These are phyloP conservation scores for Rana temporaria DNA, from an alignment of 2,113 vertebrate genomes.

Conservation along the genomic window DNA sequence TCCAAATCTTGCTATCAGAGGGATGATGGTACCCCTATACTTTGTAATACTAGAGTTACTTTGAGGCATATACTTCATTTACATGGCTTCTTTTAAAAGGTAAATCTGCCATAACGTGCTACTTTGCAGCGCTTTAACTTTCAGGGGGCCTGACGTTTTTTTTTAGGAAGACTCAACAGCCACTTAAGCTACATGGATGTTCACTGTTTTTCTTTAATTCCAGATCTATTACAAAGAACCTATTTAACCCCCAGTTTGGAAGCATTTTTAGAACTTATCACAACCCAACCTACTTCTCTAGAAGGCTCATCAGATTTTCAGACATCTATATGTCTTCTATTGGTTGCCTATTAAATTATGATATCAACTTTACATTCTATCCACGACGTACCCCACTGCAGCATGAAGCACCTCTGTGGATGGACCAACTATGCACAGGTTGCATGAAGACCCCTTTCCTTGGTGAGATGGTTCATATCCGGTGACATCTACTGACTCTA, in stretches of 20 bases:
- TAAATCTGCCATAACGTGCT: too few species aligned
- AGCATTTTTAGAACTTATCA: conserved; percentile 85
- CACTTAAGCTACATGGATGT: too few species aligned
- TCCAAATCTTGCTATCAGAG: too few species aligned
- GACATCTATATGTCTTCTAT: conserved; percentile 85
- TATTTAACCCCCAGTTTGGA: conserved; percentile 82
- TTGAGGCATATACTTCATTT: too few species aligned
- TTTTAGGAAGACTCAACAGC: too few species aligned
- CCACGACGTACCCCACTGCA: conserved; percentile 80
- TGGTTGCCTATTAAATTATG: conserved; percentile 80
- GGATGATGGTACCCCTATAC: too few species aligned
- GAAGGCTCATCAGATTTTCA: conserved; percentile 78
- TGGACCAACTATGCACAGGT: conserved; percentile 84
- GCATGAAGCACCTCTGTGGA: conserved; percentile 81
- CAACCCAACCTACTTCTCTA: conserved; percentile 83
- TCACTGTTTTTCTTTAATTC: background rate
- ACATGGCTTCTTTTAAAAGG: too few species aligned
- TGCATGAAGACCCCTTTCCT: conserved; percentile 85
- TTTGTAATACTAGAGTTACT: too few species aligned
- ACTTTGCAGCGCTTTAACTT: too few species aligned
- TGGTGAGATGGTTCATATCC: conserved; percentile 81
- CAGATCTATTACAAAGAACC: conserved; percentile 79
- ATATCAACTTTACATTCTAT: conserved; percentile 80
- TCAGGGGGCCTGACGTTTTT: too few species aligned
- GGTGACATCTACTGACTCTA: conserved; percentile 62